Conservation (phyloP, 2,797 vertebrate species). For the Sebastes umbrosus region DNA sequence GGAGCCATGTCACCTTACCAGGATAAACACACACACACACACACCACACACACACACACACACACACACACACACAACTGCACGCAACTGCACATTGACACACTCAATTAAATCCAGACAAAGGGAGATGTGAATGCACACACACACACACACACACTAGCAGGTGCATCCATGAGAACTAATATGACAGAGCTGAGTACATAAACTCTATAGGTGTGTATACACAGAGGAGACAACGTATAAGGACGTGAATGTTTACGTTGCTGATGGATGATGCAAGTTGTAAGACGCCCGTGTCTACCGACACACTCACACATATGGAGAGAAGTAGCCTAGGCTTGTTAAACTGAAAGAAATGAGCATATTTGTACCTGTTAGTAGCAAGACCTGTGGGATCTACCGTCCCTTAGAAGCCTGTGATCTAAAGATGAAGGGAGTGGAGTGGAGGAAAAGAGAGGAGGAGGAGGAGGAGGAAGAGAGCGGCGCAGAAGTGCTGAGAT, state of each 20-base stretch:
- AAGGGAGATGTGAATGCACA: constrained; percentile 33
- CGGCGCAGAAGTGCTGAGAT: constrained; percentile 44
- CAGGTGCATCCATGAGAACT: constrained; percentile 44
- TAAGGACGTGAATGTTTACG: constrained; percentile 43
- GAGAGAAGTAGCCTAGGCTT: constrained; percentile 27
- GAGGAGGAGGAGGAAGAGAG: not conserved
- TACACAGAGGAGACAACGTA: constrained; percentile 33
- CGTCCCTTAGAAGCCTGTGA: constrained; percentile 50
- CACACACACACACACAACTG: constrained; percentile 49
- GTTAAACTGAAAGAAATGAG: constrained; percentile 45
- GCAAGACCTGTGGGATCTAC: constrained; percentile 51
- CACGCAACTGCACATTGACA: constrained; percentile 60
- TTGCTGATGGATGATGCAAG: constrained; percentile 43
- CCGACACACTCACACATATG: constrained; percentile 32
- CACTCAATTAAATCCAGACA: constrained; percentile 77
- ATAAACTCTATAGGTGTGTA: constrained; percentile 23
- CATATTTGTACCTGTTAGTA: constrained; percentile 60
- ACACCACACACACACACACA: constrained; percentile 40
- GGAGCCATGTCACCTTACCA: constrained; percentile 65
- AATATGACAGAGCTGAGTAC: constrained; percentile 32
- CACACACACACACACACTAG: not conserved
- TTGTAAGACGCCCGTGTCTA: constrained; percentile 32
- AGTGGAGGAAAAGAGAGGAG: constrained; percentile 12
- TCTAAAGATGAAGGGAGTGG: constrained; percentile 48
- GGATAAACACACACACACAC: constrained; percentile 50